These are phyloP conservation scores for Fratercula arctica DNA, from an alignment of 2,797 vertebrate genomes.

Conservation along the genomic window DNA sequence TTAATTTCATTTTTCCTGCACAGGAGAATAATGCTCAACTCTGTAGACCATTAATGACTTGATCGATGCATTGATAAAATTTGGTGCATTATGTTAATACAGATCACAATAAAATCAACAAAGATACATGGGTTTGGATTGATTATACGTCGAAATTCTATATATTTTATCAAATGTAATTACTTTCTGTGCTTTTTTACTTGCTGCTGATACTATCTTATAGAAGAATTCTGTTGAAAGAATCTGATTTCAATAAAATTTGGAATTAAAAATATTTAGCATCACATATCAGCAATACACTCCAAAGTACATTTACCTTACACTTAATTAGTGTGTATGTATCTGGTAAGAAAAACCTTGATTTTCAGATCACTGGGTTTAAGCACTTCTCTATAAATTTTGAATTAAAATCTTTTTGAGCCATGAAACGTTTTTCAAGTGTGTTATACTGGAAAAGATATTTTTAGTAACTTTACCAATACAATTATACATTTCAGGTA, in stretches of 20 bases:
- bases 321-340: neutral
- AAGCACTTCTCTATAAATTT: neutral
- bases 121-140: neutral
- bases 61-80: slow-evolving; percentile 31
- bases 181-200: neutral
- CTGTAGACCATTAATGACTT: neutral
- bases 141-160: neutral
- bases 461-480: neutral
- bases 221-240: neutral
- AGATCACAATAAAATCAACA: neutral
- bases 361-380: neutral
- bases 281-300: neutral
- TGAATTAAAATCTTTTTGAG: neutral
- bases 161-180: neutral
- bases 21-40: neutral
- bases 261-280: neutral
- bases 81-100: slow-evolving; percentile 44
- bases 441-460: neutral
- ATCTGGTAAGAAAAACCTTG: neutral
- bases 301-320: neutral
- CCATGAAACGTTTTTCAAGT: neutral
- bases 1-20: slow-evolving; percentile 47
- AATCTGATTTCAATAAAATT: neutral
- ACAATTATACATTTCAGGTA: neutral
- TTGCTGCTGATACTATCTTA: neutral